A percentile compares a stretch with the other conserved stretches of the same genome.
Evolutionary conservation across 2,888 invertebrate species (phyloP).

Genomic region (Aradus depressus): DNA sequence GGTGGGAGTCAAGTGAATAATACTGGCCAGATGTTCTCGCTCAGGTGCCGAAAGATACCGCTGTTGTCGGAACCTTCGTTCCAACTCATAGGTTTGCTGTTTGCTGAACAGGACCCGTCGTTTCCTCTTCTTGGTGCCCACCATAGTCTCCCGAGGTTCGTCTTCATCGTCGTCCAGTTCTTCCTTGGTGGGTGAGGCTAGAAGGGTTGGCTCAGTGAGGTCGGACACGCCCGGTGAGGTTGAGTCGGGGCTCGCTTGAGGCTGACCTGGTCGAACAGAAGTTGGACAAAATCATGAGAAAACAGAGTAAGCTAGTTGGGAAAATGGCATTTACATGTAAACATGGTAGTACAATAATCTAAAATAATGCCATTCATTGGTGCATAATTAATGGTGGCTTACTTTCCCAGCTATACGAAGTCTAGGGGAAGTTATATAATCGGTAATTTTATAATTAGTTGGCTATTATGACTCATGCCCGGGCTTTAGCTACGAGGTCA

Average conservation of each 20-base stretch:
- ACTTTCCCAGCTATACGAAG: too few relatives aligned
- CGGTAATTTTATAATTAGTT: too few relatives aligned
- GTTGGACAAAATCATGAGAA: too few relatives aligned
- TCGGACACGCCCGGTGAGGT: constrained; percentile 51
- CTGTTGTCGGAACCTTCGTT: constrained; percentile 89
- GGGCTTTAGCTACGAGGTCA: too few relatives aligned
- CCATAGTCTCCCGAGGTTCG: constrained; percentile 34
- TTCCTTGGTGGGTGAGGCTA: constrained; percentile 34
- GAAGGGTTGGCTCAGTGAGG: constrained; percentile 28
- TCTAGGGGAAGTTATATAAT: too few relatives aligned
- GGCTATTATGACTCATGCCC: too few relatives aligned
- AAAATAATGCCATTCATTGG: too few relatives aligned
- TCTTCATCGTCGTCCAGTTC: constrained; percentile 46
- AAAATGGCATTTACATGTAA: too few relatives aligned
- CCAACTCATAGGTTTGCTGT: constrained; percentile 92
- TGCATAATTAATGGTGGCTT: too few relatives aligned
- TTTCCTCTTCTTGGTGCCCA: constrained; percentile 68
- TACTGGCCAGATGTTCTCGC: constrained; percentile 87
- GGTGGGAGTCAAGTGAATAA: constrained; percentile 91
- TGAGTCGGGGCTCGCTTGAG: constrained; percentile 73
- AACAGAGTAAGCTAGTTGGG: too few relatives aligned
- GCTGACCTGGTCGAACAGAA: constrained; percentile 36
- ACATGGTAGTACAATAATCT: too few relatives aligned
- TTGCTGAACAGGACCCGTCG: constrained; percentile 90
- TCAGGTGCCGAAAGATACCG: constrained; percentile 95